phyloP scores from a whole-genome alignment of 2,797 vertebrate species.

The Scarus forsteni region DNA sequence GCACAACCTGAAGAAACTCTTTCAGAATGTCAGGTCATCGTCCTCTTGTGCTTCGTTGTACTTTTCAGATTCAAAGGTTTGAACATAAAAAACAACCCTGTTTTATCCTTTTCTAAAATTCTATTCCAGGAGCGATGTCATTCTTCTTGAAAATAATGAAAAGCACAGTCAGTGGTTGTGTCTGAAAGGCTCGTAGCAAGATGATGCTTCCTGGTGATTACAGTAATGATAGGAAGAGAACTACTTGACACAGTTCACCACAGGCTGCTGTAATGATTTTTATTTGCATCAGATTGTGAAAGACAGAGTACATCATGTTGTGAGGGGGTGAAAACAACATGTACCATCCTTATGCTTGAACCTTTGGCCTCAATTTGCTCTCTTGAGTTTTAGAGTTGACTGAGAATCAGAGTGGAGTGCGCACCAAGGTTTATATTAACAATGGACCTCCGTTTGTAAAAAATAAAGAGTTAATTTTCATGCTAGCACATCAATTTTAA shows the following conservation, averaged over 20 bases:
- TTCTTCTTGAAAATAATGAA: constrained; percentile 4
- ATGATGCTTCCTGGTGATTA: constrained; percentile 32
- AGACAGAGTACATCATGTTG: not conserved
- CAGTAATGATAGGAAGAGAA: constrained; percentile 39
- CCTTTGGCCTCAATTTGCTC: too few relatives aligned
- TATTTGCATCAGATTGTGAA: not conserved
- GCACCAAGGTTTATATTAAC: too few relatives aligned
- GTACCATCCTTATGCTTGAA: too few relatives aligned
- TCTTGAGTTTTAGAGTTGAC: too few relatives aligned
- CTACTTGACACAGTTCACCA: constrained; percentile 31
- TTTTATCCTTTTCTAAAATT: not conserved
- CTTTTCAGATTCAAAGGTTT: not conserved
- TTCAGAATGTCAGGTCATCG: not conserved
- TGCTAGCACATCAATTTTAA: too few relatives aligned
- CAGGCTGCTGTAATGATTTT: constrained; percentile 10
- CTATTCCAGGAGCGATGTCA: constrained; percentile 3
- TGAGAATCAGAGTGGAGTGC: too few relatives aligned
- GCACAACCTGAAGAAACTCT: not conserved
- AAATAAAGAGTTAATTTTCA: too few relatives aligned
- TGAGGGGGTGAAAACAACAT: not conserved
- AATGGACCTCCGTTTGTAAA: too few relatives aligned
- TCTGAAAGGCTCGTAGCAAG: constrained; percentile 16
- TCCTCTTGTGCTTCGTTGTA: not conserved
- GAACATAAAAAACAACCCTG: constrained; percentile 4
- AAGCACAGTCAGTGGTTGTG: not conserved